phyloP scores from a whole-genome alignment of 2,113 vertebrate species.

The Gobio gobio region DNA sequence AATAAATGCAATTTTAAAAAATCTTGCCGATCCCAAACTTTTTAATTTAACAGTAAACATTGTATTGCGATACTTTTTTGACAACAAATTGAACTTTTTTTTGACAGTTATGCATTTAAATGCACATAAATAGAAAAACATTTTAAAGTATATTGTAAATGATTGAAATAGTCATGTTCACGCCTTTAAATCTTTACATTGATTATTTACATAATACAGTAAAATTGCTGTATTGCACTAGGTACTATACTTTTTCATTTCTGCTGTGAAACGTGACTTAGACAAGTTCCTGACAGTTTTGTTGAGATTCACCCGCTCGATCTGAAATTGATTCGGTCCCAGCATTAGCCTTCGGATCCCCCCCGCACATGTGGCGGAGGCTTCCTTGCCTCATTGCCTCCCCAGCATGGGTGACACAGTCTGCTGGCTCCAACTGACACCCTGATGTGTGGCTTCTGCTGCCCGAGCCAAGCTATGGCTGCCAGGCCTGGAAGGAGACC shows the following conservation, averaged over 20 bases:
- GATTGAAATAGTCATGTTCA: too few relatives aligned
- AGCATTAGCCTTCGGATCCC: neutral
- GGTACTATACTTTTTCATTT: neutral
- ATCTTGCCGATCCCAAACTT: too few relatives aligned
- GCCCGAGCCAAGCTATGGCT: constrained; percentile 71
- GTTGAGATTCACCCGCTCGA: neutral
- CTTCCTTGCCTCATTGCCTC: constrained; percentile 55
- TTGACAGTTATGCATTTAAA: neutral
- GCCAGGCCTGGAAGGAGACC: constrained; percentile 73
- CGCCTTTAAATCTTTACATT: too few relatives aligned
- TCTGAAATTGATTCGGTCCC: constrained; percentile 36
- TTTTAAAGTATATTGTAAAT: too few relatives aligned
- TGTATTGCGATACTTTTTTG: too few relatives aligned
- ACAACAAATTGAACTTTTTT: neutral
- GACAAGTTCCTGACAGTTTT: constrained; percentile 1
- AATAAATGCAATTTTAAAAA: too few relatives aligned
- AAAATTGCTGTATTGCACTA: neutral
- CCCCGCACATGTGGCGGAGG: constrained; percentile 29
- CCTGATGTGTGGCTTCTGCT: constrained; percentile 62
- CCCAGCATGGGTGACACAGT: constrained; percentile 53
- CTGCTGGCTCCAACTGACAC: constrained; percentile 57
- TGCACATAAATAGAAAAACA: neutral
- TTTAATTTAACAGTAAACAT: too few relatives aligned
- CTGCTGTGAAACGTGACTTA: neutral
- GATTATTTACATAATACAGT: neutral